Evolutionary conservation across 2,113 vertebrate genomes (phyloP), one percentile per base, ranked within the genome.

Genomic region (Eublepharis macularius): DNA sequence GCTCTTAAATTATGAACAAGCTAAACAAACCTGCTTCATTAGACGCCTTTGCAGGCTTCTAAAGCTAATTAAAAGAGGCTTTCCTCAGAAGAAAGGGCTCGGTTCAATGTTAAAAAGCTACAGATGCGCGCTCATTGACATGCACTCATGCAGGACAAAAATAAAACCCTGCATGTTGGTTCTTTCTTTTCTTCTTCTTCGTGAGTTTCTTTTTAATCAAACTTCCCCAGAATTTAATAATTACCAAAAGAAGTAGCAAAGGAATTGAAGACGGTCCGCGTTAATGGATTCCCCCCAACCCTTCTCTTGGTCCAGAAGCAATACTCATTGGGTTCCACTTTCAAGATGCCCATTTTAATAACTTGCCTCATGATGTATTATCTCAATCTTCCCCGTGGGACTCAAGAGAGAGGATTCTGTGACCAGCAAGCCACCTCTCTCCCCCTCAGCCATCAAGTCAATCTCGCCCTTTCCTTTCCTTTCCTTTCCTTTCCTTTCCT

Each of bases 181-280:
- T 41, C 66, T 84, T 57, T 78, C 63, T 69, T 13, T 78, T 47
- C 41, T 57, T 66, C 12, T 54, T n/a, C 21, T 45, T 34, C 13
- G 7, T 2, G 19, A 5, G 21, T 24, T 78, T 34, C 34, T 43
- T 1, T 12, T 73, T 80, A 70, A 87, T 68, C 76, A 88, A 47
- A 49, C 82, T 87, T 73, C 26, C 68, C 16, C 69, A 7, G 21
- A 82, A 80, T 8, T 41, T 54, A 86, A 82, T 10, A 39, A 66
- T 90, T 92, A 76, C 87, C 82, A 87, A 88, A 32, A 81, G 83
- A 91, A 24, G 81, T 41, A 80, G 79, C 68, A 85, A 91, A 91
- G 86, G 91, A 90, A 90, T 19, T 65, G 83, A 86, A 83, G 76
- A 79, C 13, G 43, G 84, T 90, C 84, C 86, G 79, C 43, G 65